Conservation (phyloP, 2,113 vertebrate genomes). For the Pandion haliaetus region DNA sequence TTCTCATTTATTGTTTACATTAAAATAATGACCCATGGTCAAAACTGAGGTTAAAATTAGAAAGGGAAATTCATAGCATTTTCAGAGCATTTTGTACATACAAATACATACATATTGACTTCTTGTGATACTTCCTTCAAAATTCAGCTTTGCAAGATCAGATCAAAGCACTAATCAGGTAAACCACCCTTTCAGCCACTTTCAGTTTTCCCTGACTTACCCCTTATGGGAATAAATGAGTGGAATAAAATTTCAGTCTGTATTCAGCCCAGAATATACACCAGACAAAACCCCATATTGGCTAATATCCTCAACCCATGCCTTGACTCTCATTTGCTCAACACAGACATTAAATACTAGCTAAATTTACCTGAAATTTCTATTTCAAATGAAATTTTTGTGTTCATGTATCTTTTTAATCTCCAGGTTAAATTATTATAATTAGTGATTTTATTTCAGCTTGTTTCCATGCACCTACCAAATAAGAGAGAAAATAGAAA, state of each 20-base stretch:
- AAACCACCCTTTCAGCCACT: background rate
- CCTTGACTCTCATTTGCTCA: background rate
- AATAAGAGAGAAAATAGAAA: background rate
- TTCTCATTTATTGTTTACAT: background rate
- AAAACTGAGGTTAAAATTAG: background rate
- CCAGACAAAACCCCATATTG: background rate
- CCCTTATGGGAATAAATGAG: background rate
- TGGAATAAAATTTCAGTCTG: background rate
- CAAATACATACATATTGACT: background rate
- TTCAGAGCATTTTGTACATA: background rate
- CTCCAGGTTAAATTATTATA: background rate
- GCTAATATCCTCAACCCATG: background rate
- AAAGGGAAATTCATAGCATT: background rate
- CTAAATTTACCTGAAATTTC: background rate
- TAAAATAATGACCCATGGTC: background rate
- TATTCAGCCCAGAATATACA: background rate
- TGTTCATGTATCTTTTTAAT: background rate
- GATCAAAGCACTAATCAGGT: background rate
- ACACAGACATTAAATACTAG: accelerated
- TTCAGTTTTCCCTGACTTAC: background rate
- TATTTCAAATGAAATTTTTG: background rate
- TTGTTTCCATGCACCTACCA: background rate
- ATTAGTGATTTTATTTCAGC: background rate
- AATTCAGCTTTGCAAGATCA: background rate
- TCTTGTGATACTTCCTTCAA: background rate